Evolutionary conservation across 2,797 vertebrate species (phyloP), one percentile per base, ranked within the genome.

Genomic region (Leuciscus waleckii): DNA sequence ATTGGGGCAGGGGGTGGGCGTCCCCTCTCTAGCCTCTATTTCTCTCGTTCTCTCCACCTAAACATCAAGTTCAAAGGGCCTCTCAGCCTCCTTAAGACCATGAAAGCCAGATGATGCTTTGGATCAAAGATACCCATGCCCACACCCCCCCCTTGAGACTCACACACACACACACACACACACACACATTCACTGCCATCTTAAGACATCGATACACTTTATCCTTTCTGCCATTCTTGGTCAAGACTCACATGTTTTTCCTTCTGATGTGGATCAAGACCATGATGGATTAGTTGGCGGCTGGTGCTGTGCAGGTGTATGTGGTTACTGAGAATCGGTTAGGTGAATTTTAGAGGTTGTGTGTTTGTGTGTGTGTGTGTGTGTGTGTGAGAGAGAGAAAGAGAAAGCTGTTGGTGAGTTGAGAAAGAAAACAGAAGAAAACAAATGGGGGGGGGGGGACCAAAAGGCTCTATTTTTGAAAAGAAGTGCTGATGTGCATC

Each of bases 21-120:
- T 41, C 2, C 73, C 82, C 65, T 79, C 90, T 90, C 92, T 90
- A 92, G 91, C 93, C 91, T 92, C 91, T 90, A 89, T 92, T 65
- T 76, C 43, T 51, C 71, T 82, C 91, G 85, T 13, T 93, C 93
- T 93, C 93, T 95, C 93, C 93, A 96, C 93, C 93, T 95, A 95
- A 95, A 94, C 93, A 94, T 92, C 91, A 86, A 94, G 95, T 95
- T 95, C 94, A 95, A 96, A 95, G 94, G 94, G 93, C 93, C 94
- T 87, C 92, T 93, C 92, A 91, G 93, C 94, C 95, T 95, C 93
- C 93, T 95, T 91, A 92, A 95, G 94, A 95, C 94, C 95, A 95
- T 95, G 95, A 95, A 95, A 95, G 94, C 95, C 94, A 94, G 94
- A 94, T 95, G 94, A 95, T 94, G 93, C 93, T 92, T 84, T 92